These are phyloP conservation scores for Cenopis cana DNA, from an alignment of 2,888 invertebrate genomes.

Conservation along the genomic window DNA sequence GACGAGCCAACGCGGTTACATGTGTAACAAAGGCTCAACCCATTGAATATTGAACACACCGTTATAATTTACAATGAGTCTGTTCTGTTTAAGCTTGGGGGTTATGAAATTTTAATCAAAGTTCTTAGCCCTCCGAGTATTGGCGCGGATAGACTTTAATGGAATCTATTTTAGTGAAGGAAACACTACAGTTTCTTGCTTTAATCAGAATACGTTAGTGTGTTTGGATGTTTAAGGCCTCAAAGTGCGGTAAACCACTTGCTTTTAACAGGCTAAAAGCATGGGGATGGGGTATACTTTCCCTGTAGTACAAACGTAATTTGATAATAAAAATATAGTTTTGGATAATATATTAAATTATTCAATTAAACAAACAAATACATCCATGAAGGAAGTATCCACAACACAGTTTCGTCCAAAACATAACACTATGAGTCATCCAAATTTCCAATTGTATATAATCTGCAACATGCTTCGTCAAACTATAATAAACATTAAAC, in stretches of 20 bases:
- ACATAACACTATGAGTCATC: too few relatives aligned
- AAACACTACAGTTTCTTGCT: too few relatives aligned
- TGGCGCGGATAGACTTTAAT: conserved; percentile 64
- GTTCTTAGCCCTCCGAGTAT: conserved; percentile 73
- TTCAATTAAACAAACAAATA: too few relatives aligned
- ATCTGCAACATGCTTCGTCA: too few relatives aligned
- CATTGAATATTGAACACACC: conserved; percentile 73
- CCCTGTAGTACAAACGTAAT: background rate
- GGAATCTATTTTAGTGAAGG: conserved; percentile 59
- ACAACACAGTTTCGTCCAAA: too few relatives aligned
- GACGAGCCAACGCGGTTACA: conserved; percentile 50
- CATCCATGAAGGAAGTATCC: too few relatives aligned
- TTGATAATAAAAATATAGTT: too few relatives aligned
- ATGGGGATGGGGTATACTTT: conserved; percentile 2
- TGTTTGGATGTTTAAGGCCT: conserved; percentile 39
- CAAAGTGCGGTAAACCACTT: conserved; percentile 31
- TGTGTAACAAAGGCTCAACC: conserved; percentile 64
- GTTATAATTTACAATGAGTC: conserved; percentile 73
- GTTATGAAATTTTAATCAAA: conserved; percentile 83
- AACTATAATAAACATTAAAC: too few relatives aligned
- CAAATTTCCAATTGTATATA: too few relatives aligned
- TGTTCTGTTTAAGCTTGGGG: conserved; percentile 66
- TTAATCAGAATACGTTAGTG: conserved; percentile 58
- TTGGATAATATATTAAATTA: too few relatives aligned
- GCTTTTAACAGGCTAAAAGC: conserved; percentile 29